phyloP scores from a whole-genome alignment of 2,888 invertebrate species.

The Druceiella hillmani region DNA sequence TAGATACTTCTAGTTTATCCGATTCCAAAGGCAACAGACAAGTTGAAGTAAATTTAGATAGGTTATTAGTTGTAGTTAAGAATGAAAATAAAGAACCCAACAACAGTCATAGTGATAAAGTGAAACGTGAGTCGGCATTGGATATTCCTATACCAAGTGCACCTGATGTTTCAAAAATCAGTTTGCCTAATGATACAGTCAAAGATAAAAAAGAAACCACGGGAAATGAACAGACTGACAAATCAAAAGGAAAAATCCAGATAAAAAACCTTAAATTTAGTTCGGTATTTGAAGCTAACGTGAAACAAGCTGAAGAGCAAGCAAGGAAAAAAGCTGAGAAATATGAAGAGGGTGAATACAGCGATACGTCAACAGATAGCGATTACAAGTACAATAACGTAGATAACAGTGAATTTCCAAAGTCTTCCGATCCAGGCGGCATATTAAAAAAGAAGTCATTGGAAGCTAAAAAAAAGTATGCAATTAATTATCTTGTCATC shows the following conservation, averaged over 20 bases:
- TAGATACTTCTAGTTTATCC: background rate
- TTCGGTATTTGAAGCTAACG: constrained; percentile 59
- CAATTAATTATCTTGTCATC: constrained; percentile 13
- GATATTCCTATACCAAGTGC: constrained; percentile 25
- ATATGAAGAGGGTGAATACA: constrained; percentile 60
- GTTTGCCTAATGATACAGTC: constrained; percentile 30
- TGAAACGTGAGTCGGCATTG: constrained; percentile 31
- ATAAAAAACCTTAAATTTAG: constrained; percentile 66
- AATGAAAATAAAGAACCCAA: too few relatives aligned
- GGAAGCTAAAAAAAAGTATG: constrained; percentile 48
- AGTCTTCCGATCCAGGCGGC: constrained; percentile 44
- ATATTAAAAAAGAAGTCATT: constrained; percentile 42
- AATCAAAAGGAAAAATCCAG: constrained; percentile 53
- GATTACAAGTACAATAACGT: constrained; percentile 35
- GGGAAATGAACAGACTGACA: too few relatives aligned
- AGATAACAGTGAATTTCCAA: constrained; percentile 41
- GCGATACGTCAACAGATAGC: constrained; percentile 31
- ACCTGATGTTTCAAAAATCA: constrained; percentile 22
- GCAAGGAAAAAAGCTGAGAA: constrained; percentile 55
- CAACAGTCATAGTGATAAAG: too few relatives aligned
- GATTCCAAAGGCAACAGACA: background rate
- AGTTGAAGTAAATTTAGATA: too few relatives aligned
- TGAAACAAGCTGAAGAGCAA: constrained; percentile 59
- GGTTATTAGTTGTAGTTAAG: too few relatives aligned
- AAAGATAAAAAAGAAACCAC: background rate